Base-by-base conservation (phyloP, 2,888 invertebrate species). In the Phortica magna region DNA sequence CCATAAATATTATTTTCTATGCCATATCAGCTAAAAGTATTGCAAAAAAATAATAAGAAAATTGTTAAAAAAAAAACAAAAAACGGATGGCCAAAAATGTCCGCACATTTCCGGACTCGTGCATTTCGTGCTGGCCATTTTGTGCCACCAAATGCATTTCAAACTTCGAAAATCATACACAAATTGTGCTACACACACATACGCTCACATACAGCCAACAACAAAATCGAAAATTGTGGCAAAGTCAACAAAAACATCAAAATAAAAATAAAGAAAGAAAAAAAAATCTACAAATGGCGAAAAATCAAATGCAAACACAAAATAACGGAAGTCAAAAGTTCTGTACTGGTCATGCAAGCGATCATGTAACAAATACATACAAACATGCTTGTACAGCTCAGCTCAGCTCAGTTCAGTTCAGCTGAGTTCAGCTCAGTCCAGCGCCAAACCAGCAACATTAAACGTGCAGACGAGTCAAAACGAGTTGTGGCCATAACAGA, bases 301-400 rank as follows among this genome's bases (percentile, higher is more conserved):
- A 70, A 53, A 71, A 71, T 53, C 70, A 53, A 71, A 71, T 55
- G 31, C 70, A 71, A 71, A 68, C 43, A 43, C 68, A 68, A 71
- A 71, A 71, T 71, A 71, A 53, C 70, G 70, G 70, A 71, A 71
- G 70, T 71, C 70, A 71, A 71, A 65, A 71, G 70, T 71, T 80
- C 83, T 77, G 68, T 78, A 77, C 76, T 79, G 83, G 85, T 83
- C 84, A 80, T 77, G 82, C 81, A 71, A 80, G 87, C 84, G 85
- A 85, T 87, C 86, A 87, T 87, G 85, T 81, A 82, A 85, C 84
- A 86, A 84, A 87, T 86, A 84, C 79, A 79, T 86, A 84, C 79
- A 79, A 64, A 79, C 79, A 73, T 78, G 64, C 75, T 77, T 67
- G 72, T 70, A 14, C 48, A 43, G 48, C 17, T 19, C 61, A 61